Conservation (phyloP, 2,888 invertebrate genomes). For the Linnaemya tessellans region DNA sequence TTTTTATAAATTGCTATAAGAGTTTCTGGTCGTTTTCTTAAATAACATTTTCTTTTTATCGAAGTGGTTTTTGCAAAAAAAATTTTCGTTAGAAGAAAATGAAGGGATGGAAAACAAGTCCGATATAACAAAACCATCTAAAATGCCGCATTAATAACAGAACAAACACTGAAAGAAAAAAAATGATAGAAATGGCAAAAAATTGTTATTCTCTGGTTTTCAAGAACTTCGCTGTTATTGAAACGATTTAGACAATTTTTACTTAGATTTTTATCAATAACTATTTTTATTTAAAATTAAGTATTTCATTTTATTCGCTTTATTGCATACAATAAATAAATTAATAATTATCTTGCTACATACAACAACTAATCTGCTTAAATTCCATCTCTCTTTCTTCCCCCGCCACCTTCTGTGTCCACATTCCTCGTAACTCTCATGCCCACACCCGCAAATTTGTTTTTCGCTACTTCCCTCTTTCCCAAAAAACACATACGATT, state of each 20-base stretch:
- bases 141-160: too few species aligned
- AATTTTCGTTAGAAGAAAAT: neutral
- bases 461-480: conserved; percentile 54
- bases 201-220: too few species aligned
- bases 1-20: neutral
- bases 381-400: conserved; percentile 86
- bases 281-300: conserved; percentile 33
- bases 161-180: too few species aligned
- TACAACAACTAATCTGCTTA: conserved; percentile 84
- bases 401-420: conserved; percentile 79
- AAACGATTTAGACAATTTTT: too few species aligned
- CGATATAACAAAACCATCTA: too few species aligned
- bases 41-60: neutral
- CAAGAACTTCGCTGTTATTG: too few species aligned
- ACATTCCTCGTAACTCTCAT: conserved; percentile 72
- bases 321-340: neutral
- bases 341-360: conserved; percentile 73
- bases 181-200: too few species aligned
- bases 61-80: too few species aligned
- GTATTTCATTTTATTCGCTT: too few species aligned
- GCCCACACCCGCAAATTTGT: conserved; percentile 74
- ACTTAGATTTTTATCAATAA: neutral
- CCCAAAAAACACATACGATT: conserved; percentile 30
- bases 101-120: too few species aligned
- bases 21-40: neutral